phyloP scores from a whole-genome alignment of 2,797 vertebrate species.

The Champsocephalus gunnari region DNA sequence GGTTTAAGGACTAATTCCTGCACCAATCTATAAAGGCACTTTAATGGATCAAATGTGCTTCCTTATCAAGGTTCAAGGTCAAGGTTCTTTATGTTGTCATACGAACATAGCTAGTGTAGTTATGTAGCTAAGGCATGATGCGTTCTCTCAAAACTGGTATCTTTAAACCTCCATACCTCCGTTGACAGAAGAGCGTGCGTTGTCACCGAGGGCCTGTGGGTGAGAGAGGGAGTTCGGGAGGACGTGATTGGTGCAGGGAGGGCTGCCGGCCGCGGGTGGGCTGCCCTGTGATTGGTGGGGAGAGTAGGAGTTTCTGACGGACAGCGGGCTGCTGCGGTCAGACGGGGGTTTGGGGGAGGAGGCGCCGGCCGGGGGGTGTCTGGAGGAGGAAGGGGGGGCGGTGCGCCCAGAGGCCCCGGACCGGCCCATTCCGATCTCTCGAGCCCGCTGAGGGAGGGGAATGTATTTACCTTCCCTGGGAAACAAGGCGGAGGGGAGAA shows the following conservation, averaged over 20 bases:
- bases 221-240: constrained; percentile 76
- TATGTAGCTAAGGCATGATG: too few species aligned
- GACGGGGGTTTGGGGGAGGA: constrained; percentile 68
- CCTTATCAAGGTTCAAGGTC: too few species aligned
- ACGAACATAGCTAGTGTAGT: too few species aligned
- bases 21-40: too few species aligned
- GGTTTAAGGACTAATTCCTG: too few species aligned
- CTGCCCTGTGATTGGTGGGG: constrained; percentile 77
- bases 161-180: constrained; percentile 59
- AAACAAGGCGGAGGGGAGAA: constrained; percentile 3
- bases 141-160: too few species aligned
- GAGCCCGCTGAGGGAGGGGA: constrained; percentile 86
- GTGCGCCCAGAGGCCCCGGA: constrained; percentile 56
- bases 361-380: constrained; percentile 73
- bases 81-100: too few species aligned
- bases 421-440: constrained; percentile 84
- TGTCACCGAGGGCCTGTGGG: constrained; percentile 69
- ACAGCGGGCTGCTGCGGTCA: constrained; percentile 76
- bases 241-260: constrained; percentile 51
- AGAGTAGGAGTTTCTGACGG: constrained; percentile 67
- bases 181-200: constrained; percentile 69
- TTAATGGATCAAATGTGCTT: too few species aligned
- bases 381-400: constrained; percentile 37
- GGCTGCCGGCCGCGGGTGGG: constrained; percentile 57
- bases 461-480: constrained; percentile 89